Conservation (phyloP, 2,797 vertebrate species). For the Amazona finschi region DNA sequence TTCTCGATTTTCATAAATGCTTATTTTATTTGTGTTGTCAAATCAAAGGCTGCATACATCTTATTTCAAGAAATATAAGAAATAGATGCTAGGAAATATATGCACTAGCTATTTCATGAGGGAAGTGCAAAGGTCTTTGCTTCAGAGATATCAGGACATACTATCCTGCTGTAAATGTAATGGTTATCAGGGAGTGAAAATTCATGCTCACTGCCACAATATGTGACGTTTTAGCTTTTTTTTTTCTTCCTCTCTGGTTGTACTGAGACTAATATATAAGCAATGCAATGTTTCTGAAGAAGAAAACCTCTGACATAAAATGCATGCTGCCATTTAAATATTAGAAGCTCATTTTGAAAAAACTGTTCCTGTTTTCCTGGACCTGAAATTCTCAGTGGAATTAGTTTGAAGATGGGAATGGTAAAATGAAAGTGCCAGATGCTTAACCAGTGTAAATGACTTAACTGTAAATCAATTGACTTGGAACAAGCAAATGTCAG, state of each 20-base stretch:
- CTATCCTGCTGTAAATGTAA: neutral
- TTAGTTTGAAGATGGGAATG: neutral
- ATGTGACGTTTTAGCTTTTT: neutral
- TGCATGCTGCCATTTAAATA: neutral
- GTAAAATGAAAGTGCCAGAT: neutral
- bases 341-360: neutral
- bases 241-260: neutral
- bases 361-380: neutral
- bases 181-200: neutral
- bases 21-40: neutral
- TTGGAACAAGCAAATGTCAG: neutral
- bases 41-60: neutral
- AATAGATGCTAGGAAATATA: neutral
- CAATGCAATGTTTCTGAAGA: neutral
- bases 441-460: rapidly evolving
- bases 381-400: neutral
- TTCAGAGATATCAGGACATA: neutral
- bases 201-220: neutral
- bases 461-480: neutral
- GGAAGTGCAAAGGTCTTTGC: neutral
- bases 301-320: neutral
- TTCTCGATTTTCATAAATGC: neutral
- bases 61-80: neutral
- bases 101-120: neutral
- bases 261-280: neutral